Percentiles rank a stretch among this genome's conserved stretches.
Conservation (phyloP, 2,113 vertebrate genomes). For the Nerophis lumbriciformis region DNA sequence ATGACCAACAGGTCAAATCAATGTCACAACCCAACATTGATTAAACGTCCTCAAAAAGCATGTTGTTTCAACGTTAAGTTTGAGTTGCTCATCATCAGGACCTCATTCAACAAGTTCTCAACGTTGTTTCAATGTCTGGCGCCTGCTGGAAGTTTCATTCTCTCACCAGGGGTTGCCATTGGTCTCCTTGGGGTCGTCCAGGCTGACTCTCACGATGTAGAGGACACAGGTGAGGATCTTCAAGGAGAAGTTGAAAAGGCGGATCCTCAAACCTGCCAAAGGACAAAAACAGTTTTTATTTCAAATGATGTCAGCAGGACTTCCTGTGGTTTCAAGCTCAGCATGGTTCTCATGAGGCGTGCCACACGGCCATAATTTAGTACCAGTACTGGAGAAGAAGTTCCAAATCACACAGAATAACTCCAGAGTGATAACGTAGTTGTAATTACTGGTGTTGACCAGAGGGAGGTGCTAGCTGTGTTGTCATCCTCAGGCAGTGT, state of each 20-base stretch:
- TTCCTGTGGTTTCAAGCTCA: not conserved
- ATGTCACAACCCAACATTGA: too few species aligned
- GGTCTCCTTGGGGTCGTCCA: constrained; percentile 75
- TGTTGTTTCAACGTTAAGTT: too few species aligned
- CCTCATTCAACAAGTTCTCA: too few species aligned
- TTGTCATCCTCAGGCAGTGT: constrained; percentile 3
- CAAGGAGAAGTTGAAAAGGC: constrained; percentile 93
- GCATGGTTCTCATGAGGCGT: constrained; percentile 3
- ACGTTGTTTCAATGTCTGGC: too few species aligned
- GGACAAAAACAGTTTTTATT: not conserved
- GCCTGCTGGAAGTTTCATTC: not conserved
- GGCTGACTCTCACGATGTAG: constrained; percentile 86
- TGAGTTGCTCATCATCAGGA: too few species aligned
- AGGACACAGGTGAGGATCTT: constrained; percentile 93
- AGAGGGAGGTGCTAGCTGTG: constrained; percentile 22
- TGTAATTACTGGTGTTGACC: constrained; percentile 8
- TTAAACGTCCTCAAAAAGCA: too few species aligned
- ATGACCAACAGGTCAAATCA: too few species aligned
- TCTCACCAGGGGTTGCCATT: constrained; percentile 73
- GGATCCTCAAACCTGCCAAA: constrained; percentile 84
- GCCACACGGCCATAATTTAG: not conserved
- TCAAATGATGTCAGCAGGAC: not conserved
- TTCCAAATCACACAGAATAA: constrained; percentile 33
- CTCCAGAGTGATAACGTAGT: not conserved
- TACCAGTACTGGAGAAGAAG: too few species aligned